Base-by-base conservation (phyloP, 2,888 invertebrate species). In the Diaphora mendica region DNA sequence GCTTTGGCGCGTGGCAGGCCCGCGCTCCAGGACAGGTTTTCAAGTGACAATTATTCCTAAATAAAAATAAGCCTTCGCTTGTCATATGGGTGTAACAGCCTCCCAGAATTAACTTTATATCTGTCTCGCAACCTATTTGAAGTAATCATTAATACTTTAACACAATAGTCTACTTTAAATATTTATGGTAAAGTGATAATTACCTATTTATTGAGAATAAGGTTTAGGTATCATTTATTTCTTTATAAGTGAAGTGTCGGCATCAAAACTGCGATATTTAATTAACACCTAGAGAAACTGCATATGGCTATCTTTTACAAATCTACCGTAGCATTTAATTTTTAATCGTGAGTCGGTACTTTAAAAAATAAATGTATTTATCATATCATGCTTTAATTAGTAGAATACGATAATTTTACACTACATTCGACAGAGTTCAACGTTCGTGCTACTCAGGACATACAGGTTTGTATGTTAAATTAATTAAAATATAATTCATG, bases 191-290 rank as follows among this genome's bases (percentile, higher is more conserved):
- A 44, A 20, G 7, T 23, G 83, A 87, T 85, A 74, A 86, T 86
- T 86, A 87, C 87, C 65, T 74, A 79, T 85, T 88, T 83, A 79
- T 86, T 90, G 90, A 81, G 80, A 84, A 88, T 86, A 86, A 88
- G 88, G 88, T 86, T 44, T 90, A 88, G 91, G 87, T 89, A 92
- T 90, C 90, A 92, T 92, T 93, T 92, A 91, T 91, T 92, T 94
- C 91, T 93, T 93, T 93, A 93, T 93, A 93, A 91, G 91, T 88
- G 79, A 87, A 85, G 85, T 88, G 87, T 89, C 87, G 86, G 85
- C 88, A 86, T 87, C 84, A 85, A 80, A 85, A 80, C 84, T 87
- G 77, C 82, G 85, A 85, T 85, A 89, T 91, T 93, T 94, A 94
- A 94, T 94, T 94, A 94, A 92, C 88, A 89, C 90, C 91, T 89